Conservation (phyloP, 2,888 invertebrate genomes). For the Hypolimnas misippus region DNA sequence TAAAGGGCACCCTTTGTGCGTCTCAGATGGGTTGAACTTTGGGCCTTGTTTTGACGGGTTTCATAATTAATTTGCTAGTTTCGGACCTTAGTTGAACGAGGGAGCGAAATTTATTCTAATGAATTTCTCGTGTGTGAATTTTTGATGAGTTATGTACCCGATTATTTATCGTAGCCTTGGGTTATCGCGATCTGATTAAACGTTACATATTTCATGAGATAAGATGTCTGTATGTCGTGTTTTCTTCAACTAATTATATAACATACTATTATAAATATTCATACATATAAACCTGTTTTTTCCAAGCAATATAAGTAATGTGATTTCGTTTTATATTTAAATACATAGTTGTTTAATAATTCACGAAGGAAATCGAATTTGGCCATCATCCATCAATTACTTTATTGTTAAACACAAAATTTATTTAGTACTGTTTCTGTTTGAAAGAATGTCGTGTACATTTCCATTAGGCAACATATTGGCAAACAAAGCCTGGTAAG, state of each 20-base stretch:
- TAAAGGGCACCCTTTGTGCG: slow-evolving; percentile 76
- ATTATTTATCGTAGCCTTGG: slow-evolving; percentile 30
- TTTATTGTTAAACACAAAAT: too few species aligned
- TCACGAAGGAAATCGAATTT: too few species aligned
- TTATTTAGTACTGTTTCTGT: too few species aligned
- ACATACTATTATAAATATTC: too few species aligned
- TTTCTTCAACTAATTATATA: not conserved
- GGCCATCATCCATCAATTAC: too few species aligned
- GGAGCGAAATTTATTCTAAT: slow-evolving; percentile 69
- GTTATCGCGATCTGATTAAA: not conserved
- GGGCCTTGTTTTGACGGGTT: slow-evolving; percentile 80
- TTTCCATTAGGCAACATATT: too few species aligned
- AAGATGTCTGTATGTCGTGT: not conserved
- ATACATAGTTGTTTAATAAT: too few species aligned
- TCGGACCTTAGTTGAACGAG: slow-evolving; percentile 74
- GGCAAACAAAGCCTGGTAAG: too few species aligned
- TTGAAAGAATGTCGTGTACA: too few species aligned
- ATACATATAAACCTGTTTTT: too few species aligned
- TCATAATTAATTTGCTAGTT: slow-evolving; percentile 84
- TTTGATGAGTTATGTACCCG: slow-evolving; percentile 43
- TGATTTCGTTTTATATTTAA: too few species aligned
- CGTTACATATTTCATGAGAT: not conserved
- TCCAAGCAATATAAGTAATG: too few species aligned
- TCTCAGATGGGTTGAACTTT: slow-evolving; percentile 78
- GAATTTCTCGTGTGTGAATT: slow-evolving; percentile 52